A percentile compares a stretch with the other conserved stretches of the same genome.
These are phyloP conservation scores for Syngnathus typhle DNA, from an alignment of 2,113 vertebrate genomes.

Conservation along the genomic window DNA sequence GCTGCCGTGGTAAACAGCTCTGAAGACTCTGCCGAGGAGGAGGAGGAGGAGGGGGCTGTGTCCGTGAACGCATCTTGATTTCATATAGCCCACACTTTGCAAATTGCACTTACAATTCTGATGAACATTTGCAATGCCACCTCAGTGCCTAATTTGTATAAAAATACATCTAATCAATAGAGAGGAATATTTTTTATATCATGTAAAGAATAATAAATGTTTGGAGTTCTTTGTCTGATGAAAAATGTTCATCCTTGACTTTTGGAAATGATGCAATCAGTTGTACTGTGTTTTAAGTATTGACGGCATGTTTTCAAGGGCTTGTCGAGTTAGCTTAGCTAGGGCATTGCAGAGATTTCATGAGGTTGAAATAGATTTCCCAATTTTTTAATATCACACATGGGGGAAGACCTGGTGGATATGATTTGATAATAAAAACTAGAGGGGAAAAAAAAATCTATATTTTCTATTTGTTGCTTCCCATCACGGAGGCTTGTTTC, in stretches of 20 bases:
- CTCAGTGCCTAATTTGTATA: neutral
- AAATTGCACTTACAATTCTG: neutral
- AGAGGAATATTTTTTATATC: neutral
- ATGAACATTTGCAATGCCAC: too few relatives aligned
- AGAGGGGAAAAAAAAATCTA: slow-evolving; percentile 25
- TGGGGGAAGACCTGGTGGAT: neutral
- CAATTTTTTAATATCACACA: slow-evolving; percentile 11
- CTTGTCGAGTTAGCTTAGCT: neutral
- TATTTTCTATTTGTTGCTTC: slow-evolving; percentile 41
- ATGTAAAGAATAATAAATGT: neutral
- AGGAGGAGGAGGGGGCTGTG: slow-evolving; percentile 17
- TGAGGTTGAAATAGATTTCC: neutral
- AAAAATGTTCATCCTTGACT: neutral
- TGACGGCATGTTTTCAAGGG: neutral
- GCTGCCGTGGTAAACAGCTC: slow-evolving; percentile 67
- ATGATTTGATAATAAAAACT: slow-evolving; percentile 20
- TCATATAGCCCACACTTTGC: slow-evolving; percentile 4
- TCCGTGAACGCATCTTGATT: slow-evolving; percentile 23
- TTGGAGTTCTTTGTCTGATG: neutral
- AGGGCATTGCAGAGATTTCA: neutral
- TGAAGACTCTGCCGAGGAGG: slow-evolving; percentile 64
- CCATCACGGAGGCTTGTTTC: slow-evolving; percentile 23
- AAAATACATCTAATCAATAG: neutral
- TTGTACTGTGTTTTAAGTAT: too few relatives aligned
- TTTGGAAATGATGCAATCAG: too few relatives aligned